A percentile compares a stretch with the other conserved stretches of the same genome.
phyloP scores from a whole-genome alignment of 2,888 invertebrate species.

The Myopa tessellatipennis region DNA sequence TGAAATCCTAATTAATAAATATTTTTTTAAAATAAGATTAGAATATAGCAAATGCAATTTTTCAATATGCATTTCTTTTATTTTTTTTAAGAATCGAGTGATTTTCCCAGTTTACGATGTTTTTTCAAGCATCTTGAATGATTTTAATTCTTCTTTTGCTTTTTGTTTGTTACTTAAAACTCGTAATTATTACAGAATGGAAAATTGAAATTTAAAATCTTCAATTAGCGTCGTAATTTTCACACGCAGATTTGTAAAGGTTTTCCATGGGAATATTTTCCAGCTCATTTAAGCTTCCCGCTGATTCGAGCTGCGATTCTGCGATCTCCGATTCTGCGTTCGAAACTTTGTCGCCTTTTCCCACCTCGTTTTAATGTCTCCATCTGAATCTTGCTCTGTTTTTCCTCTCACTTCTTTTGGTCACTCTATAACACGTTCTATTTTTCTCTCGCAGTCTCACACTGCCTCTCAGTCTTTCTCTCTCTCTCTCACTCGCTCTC shows the following conservation, averaged over 20 bases:
- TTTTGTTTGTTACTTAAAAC: neutral
- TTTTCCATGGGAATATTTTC: constrained; percentile 8
- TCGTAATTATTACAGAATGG: neutral
- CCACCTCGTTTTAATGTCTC: too few relatives aligned
- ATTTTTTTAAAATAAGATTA: neutral
- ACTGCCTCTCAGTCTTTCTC: too few relatives aligned
- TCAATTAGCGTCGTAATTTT: neutral
- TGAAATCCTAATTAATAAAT: too few relatives aligned
- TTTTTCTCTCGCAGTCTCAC: too few relatives aligned
- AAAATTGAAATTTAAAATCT: neutral
- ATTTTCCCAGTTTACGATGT: neutral
- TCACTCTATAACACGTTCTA: too few relatives aligned
- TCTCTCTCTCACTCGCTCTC: too few relatives aligned
- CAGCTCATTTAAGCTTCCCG: neutral
- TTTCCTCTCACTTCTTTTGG: too few relatives aligned
- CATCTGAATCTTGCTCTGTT: neutral
- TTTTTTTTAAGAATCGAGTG: neutral
- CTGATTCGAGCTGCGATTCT: neutral
- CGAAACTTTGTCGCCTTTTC: neutral
- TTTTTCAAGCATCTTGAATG: neutral
- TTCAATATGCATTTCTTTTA: neutral
- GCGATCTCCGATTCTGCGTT: neutral
- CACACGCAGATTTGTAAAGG: neutral
- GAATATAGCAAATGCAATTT: neutral
- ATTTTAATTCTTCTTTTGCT: neutral